Percentiles rank a stretch among this genome's conserved stretches.
These are phyloP conservation scores for Dissostichus mawsoni DNA, from an alignment of 2,113 vertebrate species.

Conservation along the genomic window DNA sequence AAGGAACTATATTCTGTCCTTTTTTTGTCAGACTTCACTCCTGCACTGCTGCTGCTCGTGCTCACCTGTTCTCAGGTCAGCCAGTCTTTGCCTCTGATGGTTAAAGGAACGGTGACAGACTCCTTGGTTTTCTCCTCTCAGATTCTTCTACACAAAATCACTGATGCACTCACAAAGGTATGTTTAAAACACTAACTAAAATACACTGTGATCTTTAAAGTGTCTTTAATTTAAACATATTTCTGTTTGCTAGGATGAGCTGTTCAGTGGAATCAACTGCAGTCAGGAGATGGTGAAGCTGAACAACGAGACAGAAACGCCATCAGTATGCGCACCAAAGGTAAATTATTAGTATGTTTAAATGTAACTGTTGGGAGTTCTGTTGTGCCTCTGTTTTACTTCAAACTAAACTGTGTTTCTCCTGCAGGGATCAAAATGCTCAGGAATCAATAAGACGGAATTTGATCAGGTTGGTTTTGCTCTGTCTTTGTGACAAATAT, in stretches of 20 bases:
- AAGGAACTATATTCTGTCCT: background rate
- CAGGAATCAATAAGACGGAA: slow-evolving; percentile 33
- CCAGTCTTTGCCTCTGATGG: slow-evolving; percentile 44
- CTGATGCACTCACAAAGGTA: slow-evolving; percentile 59
- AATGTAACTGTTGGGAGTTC: too few relatives aligned
- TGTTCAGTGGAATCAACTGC: slow-evolving; percentile 80
- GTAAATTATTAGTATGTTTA: slow-evolving; percentile 45
- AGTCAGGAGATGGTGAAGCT: slow-evolving; percentile 64
- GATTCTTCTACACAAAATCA: slow-evolving; percentile 70
- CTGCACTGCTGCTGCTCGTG: slow-evolving; percentile 59
- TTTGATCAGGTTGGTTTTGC: slow-evolving; percentile 78
- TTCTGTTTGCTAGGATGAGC: slow-evolving; percentile 40
- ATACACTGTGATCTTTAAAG: background rate
- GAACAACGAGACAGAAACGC: slow-evolving; percentile 51
- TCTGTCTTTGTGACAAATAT: background rate
- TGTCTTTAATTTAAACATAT: background rate
- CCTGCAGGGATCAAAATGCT: slow-evolving; percentile 80
- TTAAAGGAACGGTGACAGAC: background rate
- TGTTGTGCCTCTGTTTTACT: background rate
- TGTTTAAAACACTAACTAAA: fast-evolving
- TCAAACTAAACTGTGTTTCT: background rate
- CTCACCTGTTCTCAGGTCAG: slow-evolving; percentile 46
- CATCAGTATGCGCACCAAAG: slow-evolving; percentile 71
- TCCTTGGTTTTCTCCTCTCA: slow-evolving; percentile 56
- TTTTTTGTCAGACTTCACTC: slow-evolving; percentile 45